phyloP scores from a whole-genome alignment of 2,113 vertebrate species.

The Pedetes capensis region DNA sequence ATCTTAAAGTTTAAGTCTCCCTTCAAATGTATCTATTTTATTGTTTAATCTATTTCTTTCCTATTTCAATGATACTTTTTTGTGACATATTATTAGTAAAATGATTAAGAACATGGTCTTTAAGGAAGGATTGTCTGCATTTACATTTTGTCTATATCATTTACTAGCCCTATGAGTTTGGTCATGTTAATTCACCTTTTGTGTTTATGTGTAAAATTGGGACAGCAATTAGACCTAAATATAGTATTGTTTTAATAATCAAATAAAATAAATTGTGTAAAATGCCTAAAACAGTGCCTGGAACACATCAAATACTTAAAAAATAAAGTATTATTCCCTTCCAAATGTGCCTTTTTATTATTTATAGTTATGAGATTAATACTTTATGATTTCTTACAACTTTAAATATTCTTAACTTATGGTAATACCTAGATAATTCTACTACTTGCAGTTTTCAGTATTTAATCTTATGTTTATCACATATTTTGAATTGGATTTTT shows the following conservation, averaged over 20 bases:
- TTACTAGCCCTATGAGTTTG: not conserved
- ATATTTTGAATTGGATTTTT: not conserved
- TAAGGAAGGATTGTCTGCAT: not conserved
- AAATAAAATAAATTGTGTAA: not conserved
- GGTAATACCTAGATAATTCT: not conserved
- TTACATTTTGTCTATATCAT: not conserved
- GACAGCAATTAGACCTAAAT: not conserved
- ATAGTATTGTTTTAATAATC: not conserved
- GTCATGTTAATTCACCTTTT: not conserved
- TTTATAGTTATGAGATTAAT: not conserved
- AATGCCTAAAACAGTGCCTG: not conserved
- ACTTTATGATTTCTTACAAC: not conserved
- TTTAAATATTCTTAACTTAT: not conserved
- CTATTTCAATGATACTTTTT: not conserved
- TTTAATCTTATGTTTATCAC: not conserved
- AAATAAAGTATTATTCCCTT: not conserved
- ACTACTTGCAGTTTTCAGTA: not conserved
- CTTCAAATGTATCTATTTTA: not conserved
- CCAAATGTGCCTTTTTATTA: not conserved
- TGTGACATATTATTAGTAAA: not conserved
- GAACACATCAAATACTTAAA: not conserved
- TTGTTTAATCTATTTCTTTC: not conserved
- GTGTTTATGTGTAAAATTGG: not conserved
- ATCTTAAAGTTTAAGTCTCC: not conserved
- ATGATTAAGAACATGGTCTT: not conserved